phyloP scores from a whole-genome alignment of 2,888 invertebrate species.

The Idaea aversata region DNA sequence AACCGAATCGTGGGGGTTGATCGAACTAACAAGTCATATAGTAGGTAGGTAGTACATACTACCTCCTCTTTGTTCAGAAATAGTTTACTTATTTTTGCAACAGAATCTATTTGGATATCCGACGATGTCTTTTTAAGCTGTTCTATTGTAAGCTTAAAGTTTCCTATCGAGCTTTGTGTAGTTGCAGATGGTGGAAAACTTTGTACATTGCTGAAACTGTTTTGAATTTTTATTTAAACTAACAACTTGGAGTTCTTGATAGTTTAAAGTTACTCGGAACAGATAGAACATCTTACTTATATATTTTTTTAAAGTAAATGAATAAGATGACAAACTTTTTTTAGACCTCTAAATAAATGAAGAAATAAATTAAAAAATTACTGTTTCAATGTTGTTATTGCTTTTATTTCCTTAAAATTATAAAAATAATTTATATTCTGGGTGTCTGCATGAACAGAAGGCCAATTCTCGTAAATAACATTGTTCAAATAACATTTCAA shows the following conservation, averaged over 20 bases:
- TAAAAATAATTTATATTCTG: too few species aligned
- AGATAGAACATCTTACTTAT: constrained; percentile 3
- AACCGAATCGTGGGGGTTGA: constrained; percentile 47
- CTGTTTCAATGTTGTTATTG: too few species aligned
- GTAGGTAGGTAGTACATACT: not conserved
- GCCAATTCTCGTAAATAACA: too few species aligned
- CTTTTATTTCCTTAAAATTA: too few species aligned
- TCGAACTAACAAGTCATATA: constrained; percentile 10
- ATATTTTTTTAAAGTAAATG: too few species aligned
- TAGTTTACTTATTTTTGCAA: constrained; percentile 22
- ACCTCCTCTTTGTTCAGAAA: constrained; percentile 15
- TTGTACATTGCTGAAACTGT: constrained; percentile 12
- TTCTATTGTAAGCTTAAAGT: constrained; percentile 16
- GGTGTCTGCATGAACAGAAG: too few species aligned
- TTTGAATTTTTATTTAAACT: constrained; percentile 7
- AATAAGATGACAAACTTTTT: too few species aligned
- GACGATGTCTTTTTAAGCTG: constrained; percentile 26
- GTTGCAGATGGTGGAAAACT: constrained; percentile 15
- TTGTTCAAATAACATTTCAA: too few species aligned
- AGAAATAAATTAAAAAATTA: too few species aligned
- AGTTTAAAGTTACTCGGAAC: not conserved
- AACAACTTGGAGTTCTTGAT: not conserved
- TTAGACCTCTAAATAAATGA: too few species aligned
- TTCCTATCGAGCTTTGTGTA: constrained; percentile 7
- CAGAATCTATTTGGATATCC: constrained; percentile 25